phyloP scores from a whole-genome alignment of 2,797 vertebrate species.

The Paguma larvata region DNA sequence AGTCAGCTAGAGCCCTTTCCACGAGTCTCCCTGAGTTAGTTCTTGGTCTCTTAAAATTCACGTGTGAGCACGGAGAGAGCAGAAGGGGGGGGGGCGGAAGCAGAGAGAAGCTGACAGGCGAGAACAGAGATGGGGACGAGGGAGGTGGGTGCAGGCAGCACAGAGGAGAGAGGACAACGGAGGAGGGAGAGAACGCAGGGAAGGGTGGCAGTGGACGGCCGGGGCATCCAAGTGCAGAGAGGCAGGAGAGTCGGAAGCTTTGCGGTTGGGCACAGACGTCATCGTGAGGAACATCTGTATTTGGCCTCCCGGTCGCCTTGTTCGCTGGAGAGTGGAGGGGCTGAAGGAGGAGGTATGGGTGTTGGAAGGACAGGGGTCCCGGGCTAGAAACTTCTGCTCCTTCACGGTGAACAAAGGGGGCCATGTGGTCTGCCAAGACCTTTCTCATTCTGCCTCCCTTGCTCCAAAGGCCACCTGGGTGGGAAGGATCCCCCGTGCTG shows the following conservation, averaged over 20 bases:
- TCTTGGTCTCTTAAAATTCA: constrained; percentile 37
- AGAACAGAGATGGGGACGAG: too few relatives aligned
- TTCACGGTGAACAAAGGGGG: not conserved
- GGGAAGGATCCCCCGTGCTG: not conserved
- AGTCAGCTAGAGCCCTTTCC: not conserved
- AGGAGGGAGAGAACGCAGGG: not conserved
- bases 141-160: not conserved
- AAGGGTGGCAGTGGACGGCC: accelerated
- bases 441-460: not conserved
- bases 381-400: not conserved
- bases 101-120: not conserved
- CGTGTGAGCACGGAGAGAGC: not conserved
- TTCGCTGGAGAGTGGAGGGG: not conserved
- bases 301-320: not conserved
- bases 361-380: not conserved
- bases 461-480: too few relatives aligned
- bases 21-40: not conserved
- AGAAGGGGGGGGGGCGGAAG: not conserved
- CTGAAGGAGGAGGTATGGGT: not conserved
- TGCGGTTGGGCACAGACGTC: not conserved
- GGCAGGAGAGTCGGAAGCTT: not conserved
- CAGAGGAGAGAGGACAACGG: not conserved
- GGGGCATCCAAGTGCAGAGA: not conserved
- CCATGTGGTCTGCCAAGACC: not conserved
- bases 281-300: not conserved